Evolutionary conservation across 2,797 vertebrate species (phyloP).

Genomic region (Anisognathus igniventris): DNA sequence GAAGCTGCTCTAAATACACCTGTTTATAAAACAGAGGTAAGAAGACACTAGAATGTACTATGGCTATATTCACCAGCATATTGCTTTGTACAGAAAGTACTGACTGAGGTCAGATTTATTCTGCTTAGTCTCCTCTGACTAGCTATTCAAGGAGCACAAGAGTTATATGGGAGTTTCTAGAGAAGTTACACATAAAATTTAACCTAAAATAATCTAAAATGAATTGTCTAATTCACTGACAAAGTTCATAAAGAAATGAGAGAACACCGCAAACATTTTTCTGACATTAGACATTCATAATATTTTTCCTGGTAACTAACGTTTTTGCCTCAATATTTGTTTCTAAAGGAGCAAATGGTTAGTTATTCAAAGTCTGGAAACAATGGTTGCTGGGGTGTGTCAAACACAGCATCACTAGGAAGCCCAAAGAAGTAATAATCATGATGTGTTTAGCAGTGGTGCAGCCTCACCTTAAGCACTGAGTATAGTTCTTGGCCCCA

Average conservation of each 20-base stretch:
- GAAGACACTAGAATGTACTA: background rate
- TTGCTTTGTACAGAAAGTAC: background rate
- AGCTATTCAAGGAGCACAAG: background rate
- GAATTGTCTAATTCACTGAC: background rate
- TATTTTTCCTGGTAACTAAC: background rate
- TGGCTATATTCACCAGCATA: background rate
- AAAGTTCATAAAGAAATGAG: background rate
- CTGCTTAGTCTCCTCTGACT: background rate
- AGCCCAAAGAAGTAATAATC: background rate
- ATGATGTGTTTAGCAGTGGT: background rate
- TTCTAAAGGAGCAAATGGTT: background rate
- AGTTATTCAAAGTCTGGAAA: background rate
- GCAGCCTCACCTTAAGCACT: background rate
- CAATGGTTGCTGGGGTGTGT: background rate
- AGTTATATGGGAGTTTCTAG: background rate
- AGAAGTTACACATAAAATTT: background rate
- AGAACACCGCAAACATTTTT: background rate
- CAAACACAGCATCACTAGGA: background rate
- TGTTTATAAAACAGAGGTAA: constrained; percentile 24
- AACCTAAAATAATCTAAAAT: background rate
- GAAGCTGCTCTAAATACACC: constrained; percentile 23
- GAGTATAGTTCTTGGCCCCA: background rate
- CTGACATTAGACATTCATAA: background rate
- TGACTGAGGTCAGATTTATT: background rate
- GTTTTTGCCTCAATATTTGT: background rate